phyloP scores from a whole-genome alignment of 2,113 vertebrate species.

The Pelobates fuscus region DNA sequence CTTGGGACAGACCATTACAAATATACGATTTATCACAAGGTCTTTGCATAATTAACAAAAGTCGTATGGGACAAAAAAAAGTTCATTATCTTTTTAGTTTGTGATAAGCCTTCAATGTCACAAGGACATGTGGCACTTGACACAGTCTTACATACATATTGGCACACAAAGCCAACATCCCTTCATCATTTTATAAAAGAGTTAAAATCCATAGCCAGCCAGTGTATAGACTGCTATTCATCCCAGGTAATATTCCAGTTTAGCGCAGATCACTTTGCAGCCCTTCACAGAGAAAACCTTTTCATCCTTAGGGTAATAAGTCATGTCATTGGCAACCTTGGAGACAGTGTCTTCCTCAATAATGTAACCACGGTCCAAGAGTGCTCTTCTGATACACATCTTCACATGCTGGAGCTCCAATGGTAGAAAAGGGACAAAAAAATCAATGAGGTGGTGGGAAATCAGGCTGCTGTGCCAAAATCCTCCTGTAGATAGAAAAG shows the following conservation, averaged over 20 bases:
- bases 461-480: constrained; percentile 93
- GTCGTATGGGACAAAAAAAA: too few species aligned
- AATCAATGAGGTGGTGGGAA: constrained; percentile 91
- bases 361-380: constrained; percentile 60
- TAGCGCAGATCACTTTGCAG: constrained; percentile 90
- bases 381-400: constrained; percentile 81
- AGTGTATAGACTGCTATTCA: too few species aligned
- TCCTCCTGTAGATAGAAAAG: constrained; percentile 71
- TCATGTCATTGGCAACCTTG: constrained; percentile 77
- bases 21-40: too few species aligned
- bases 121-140: too few species aligned
- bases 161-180: too few species aligned
- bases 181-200: too few species aligned
- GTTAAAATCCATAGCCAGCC: too few species aligned
- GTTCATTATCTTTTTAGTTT: too few species aligned
- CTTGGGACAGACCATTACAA: too few species aligned
- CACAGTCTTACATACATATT: too few species aligned
- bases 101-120: too few species aligned
- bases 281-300: constrained; percentile 86
- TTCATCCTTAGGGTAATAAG: constrained; percentile 87
- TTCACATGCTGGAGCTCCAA: constrained; percentile 88
- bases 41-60: too few species aligned
- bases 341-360: constrained; percentile 66
- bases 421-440: constrained; percentile 90
- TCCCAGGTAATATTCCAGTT: constrained; percentile 72